Conservation (phyloP, 2,113 vertebrate genomes). For the Excalfactoria chinensis region DNA sequence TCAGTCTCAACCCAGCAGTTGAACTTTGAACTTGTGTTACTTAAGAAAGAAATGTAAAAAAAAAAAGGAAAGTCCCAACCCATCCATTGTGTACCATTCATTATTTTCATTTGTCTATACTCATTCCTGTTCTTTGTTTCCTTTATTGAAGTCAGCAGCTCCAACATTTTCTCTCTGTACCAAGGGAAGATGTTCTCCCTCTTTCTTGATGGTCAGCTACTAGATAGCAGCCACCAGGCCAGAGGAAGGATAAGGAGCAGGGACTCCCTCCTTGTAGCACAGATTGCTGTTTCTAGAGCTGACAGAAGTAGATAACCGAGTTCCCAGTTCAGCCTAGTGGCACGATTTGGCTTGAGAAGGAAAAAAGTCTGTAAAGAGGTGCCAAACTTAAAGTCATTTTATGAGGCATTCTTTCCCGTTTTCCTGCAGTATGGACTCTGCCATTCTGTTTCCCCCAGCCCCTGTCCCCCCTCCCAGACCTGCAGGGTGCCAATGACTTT, state of each 20-base stretch:
- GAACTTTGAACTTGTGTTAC: neutral
- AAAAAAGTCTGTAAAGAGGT: slow-evolving; percentile 7
- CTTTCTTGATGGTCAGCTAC: neutral
- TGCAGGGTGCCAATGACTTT: neutral
- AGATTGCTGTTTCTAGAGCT: slow-evolving; percentile 8
- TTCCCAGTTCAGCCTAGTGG: neutral
- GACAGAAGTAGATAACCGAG: neutral
- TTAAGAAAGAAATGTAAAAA: neutral
- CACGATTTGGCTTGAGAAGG: neutral
- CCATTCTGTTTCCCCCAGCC: rapidly evolving
- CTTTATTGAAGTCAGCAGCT: neutral
- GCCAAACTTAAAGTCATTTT: neutral
- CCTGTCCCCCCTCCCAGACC: rapidly evolving
- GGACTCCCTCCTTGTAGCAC: neutral
- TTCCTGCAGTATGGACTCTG: neutral
- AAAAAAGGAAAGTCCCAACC: rapidly evolving
- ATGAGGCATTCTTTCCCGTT: neutral
- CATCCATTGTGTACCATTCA: neutral
- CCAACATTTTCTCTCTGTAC: neutral
- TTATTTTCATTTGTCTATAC: neutral
- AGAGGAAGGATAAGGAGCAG: neutral
- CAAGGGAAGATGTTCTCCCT: neutral
- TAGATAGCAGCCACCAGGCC: neutral
- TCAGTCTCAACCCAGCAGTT: neutral
- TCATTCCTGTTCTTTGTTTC: neutral